Percentiles rank a stretch among this genome's conserved stretches.
These are phyloP conservation scores for Orthosia incerta DNA, from an alignment of 2,888 invertebrate species.

Conservation along the genomic window DNA sequence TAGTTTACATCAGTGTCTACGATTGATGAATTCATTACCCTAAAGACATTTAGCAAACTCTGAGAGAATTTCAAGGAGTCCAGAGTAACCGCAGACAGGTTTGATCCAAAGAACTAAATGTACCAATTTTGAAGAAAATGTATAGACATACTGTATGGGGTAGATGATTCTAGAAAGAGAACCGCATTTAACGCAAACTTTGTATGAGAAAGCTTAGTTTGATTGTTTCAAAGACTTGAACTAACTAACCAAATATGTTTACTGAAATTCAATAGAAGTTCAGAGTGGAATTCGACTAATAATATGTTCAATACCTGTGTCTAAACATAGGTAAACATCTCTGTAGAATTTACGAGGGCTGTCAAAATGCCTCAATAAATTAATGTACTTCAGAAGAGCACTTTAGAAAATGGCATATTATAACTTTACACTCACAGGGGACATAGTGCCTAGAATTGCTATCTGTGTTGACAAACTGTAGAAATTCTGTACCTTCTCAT, in stretches of 20 bases:
- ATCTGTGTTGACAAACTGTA: slow-evolving; percentile 41
- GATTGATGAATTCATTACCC: not conserved
- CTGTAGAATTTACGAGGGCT: slow-evolving; percentile 9
- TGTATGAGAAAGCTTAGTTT: slow-evolving; percentile 3
- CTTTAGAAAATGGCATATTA: slow-evolving; percentile 55
- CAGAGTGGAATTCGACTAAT: not conserved
- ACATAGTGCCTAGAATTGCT: slow-evolving; percentile 24
- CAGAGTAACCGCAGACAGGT: not conserved
- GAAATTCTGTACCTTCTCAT: slow-evolving; percentile 44
- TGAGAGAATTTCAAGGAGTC: not conserved
- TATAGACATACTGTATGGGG: not conserved
- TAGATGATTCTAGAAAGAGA: slow-evolving; percentile 10
- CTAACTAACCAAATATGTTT: slow-evolving; percentile 3
- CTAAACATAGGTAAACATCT: slow-evolving; percentile 8
- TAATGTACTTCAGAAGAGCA: slow-evolving; percentile 19
- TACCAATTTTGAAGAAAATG: slow-evolving; percentile 4
- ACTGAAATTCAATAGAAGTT: slow-evolving; percentile 14
- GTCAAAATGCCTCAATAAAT: slow-evolving; percentile 26
- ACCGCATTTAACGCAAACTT: slow-evolving; percentile 15
- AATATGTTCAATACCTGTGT: not conserved
- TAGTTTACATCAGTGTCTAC: not conserved
- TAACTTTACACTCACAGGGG: slow-evolving; percentile 45
- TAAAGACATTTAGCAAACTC: slow-evolving; percentile 7
- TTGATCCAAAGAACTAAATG: slow-evolving; percentile 2
- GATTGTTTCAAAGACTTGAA: slow-evolving; percentile 5